These are phyloP conservation scores for Lathamus discolor DNA, from an alignment of 2,113 vertebrate genomes.

Conservation along the genomic window DNA sequence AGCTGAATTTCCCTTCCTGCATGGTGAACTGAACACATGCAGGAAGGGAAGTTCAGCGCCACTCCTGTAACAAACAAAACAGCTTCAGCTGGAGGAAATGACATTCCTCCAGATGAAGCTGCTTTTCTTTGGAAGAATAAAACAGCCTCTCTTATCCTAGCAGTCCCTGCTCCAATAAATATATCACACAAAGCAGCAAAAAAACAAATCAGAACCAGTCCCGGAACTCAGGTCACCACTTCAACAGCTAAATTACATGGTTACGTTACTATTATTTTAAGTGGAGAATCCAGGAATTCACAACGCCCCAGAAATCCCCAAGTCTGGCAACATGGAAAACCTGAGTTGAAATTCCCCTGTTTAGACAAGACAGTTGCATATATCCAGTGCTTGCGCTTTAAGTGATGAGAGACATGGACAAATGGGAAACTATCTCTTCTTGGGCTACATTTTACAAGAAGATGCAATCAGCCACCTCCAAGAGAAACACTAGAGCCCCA, in stretches of 20 bases:
- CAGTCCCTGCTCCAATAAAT: not conserved
- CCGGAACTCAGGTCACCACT: not conserved
- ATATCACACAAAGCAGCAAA: not conserved
- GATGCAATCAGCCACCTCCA: not conserved
- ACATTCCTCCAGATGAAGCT: not conserved
- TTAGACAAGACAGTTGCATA: not conserved
- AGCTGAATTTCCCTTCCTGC: not conserved
- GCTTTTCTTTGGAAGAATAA: not conserved
- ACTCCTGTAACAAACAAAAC: not conserved
- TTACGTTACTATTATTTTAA: not conserved
- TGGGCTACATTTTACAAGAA: not conserved
- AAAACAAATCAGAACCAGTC: not conserved
- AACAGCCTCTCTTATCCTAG: not conserved
- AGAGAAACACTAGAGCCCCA: not conserved
- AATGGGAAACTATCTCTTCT: not conserved
- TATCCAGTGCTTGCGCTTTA: not conserved
- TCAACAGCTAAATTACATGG: not conserved
- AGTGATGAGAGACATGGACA: not conserved
- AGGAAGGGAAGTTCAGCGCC: not conserved
- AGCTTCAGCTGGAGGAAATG: not conserved
- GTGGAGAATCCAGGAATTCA: not conserved
- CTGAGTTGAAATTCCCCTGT: not conserved
- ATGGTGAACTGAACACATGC: not conserved
- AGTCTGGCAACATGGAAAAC: not conserved
- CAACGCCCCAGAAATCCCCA: not conserved